These are phyloP conservation scores for Macquaria ambigua DNA, from an alignment of 2,113 vertebrate species.

Conservation along the genomic window DNA sequence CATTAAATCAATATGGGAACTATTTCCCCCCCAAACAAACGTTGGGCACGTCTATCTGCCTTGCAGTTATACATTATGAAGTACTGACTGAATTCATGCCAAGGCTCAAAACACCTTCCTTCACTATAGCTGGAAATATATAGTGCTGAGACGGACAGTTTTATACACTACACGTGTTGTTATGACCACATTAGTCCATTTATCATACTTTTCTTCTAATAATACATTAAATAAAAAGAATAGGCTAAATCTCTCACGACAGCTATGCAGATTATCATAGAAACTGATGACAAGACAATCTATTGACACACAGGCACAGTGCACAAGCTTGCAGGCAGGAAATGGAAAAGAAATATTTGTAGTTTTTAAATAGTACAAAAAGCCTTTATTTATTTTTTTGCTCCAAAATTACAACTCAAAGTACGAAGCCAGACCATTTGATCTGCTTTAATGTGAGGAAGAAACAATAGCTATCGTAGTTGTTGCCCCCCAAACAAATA, in stretches of 20 bases:
- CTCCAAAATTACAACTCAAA: slow-evolving; percentile 49
- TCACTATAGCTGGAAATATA: slow-evolving; percentile 73
- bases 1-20: slow-evolving; percentile 60
- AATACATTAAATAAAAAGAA: slow-evolving; percentile 85
- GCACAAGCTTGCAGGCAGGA: slow-evolving; percentile 98
- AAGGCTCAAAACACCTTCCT: slow-evolving; percentile 68
- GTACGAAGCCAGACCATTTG: slow-evolving; percentile 57
- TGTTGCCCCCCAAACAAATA: slow-evolving; percentile 23
- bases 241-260: slow-evolving; percentile 92
- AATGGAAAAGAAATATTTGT: slow-evolving; percentile 81
- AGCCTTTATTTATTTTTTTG: slow-evolving; percentile 38
- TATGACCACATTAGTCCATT: slow-evolving; percentile 80
- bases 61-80: slow-evolving; percentile 72
- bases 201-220: slow-evolving; percentile 83
- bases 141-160: slow-evolving; percentile 76
- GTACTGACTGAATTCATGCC: slow-evolving; percentile 79
- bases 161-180: slow-evolving; percentile 78
- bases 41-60: slow-evolving; percentile 62
- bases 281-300: slow-evolving; percentile 94
- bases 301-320: slow-evolving; percentile 95
- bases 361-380: slow-evolving; percentile 80
- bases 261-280: slow-evolving; percentile 93
- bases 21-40: slow-evolving; percentile 58
- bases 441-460: slow-evolving; percentile 51
- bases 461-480: slow-evolving; percentile 29